phyloP scores from a whole-genome alignment of 2,888 invertebrate genomes.

The Tenthredo mesomela region DNA sequence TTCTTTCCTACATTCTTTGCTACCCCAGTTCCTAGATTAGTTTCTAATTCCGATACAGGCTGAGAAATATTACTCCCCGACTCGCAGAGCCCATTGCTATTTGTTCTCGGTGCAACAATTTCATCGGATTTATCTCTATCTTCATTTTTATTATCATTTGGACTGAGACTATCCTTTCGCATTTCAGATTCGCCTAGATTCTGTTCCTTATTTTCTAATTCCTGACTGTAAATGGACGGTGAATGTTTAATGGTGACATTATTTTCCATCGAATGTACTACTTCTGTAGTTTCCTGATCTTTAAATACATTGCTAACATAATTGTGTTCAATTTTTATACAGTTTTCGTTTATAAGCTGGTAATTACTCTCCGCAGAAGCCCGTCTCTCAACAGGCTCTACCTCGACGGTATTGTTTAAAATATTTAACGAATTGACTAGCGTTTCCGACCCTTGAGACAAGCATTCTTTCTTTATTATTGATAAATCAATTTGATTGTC shows the following conservation, averaged over 20 bases:
- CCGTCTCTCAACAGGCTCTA: background rate
- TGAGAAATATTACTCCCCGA: background rate
- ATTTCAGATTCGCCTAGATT: slow-evolving; percentile 20
- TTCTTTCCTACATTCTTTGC: background rate
- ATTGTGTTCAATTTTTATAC: slow-evolving; percentile 51
- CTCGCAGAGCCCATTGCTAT: slow-evolving; percentile 12
- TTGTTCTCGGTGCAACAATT: background rate
- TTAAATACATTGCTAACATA: slow-evolving; percentile 29
- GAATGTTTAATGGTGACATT: slow-evolving; percentile 53
- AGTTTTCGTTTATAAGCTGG: slow-evolving; percentile 12
- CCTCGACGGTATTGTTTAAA: background rate
- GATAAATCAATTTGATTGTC: slow-evolving; percentile 23
- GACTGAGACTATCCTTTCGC: background rate
- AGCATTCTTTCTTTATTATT: slow-evolving; percentile 31
- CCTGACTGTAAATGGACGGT: background rate
- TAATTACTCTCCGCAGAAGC: background rate
- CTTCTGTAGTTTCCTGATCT: background rate
- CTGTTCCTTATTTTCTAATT: slow-evolving; percentile 37
- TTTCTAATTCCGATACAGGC: background rate
- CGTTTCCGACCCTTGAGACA: background rate
- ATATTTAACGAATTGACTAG: background rate
- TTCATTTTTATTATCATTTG: background rate
- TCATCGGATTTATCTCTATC: background rate
- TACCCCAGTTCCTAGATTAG: background rate
- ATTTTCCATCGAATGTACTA: slow-evolving; percentile 39